Conservation (phyloP, 2,888 invertebrate genomes). For the Bellardia bayeri region DNA sequence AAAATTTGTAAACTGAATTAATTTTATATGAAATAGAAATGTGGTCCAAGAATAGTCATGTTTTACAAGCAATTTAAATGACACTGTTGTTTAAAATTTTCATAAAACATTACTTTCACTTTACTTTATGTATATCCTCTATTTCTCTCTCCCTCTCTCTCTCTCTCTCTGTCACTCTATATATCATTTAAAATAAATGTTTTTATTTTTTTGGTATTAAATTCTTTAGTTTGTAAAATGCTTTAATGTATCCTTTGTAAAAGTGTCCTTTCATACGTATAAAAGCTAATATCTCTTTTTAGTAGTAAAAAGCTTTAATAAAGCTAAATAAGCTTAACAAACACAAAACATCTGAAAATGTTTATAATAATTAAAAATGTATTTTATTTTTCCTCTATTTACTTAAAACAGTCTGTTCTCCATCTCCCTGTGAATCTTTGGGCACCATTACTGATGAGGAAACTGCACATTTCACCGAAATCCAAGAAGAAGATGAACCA, state of each 20-base stretch:
- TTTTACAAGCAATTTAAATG: not conserved
- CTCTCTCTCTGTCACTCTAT: not conserved
- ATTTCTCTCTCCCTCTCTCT: not conserved
- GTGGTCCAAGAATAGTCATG: not conserved
- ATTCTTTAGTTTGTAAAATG: not conserved
- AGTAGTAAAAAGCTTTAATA: constrained; percentile 43
- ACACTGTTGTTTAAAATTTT: too few relatives aligned
- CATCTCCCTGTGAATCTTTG: constrained; percentile 91
- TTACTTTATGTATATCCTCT: not conserved
- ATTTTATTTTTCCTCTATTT: constrained; percentile 28
- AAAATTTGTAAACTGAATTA: too few relatives aligned
- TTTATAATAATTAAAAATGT: not conserved
- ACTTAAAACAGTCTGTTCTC: constrained; percentile 87
- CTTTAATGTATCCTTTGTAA: constrained; percentile 61
- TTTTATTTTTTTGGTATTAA: not conserved
- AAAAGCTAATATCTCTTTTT: constrained; percentile 36
- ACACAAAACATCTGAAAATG: too few relatives aligned
- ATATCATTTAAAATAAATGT: not conserved
- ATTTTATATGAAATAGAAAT: too few relatives aligned
- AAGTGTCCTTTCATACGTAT: constrained; percentile 67
- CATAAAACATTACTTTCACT: too few relatives aligned
- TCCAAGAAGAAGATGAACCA: constrained; percentile 74
- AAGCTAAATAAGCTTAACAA: constrained; percentile 18
- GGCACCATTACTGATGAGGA: constrained; percentile 88
- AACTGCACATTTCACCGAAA: constrained; percentile 74